Conservation (phyloP, 2,888 invertebrate species). For the Argynnis bischoffii region DNA sequence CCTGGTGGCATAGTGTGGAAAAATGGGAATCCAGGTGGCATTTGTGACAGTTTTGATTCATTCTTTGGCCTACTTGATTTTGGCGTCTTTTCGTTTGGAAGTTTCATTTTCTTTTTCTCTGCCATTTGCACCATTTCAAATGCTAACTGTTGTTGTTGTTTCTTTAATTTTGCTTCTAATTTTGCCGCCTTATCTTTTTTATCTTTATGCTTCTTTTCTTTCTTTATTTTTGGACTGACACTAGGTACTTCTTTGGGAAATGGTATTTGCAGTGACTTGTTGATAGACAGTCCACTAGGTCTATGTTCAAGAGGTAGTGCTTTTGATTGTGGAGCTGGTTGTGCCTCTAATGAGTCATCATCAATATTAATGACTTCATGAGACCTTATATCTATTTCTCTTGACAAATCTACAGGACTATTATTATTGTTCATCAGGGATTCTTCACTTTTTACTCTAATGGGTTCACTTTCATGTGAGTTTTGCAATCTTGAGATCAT, state of each 20-base stretch:
- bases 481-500: constrained; percentile 76
- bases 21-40: constrained; percentile 74
- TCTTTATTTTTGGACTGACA: constrained; percentile 82
- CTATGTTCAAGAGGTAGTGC: constrained; percentile 52
- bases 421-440: constrained; percentile 77
- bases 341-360: constrained; percentile 72
- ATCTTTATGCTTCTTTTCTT: constrained; percentile 81
- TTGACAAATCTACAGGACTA: constrained; percentile 77
- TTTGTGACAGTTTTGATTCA: constrained; percentile 64
- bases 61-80: constrained; percentile 72
- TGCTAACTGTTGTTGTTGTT: constrained; percentile 73
- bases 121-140: constrained; percentile 66
- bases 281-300: constrained; percentile 66
- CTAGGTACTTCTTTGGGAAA: constrained; percentile 80
- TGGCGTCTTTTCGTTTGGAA: constrained; percentile 59
- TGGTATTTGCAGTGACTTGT: constrained; percentile 71
- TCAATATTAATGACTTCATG: constrained; percentile 78
- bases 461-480: constrained; percentile 58
- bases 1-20: constrained; percentile 74
- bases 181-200: constrained; percentile 77
- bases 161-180: constrained; percentile 74
- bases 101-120: constrained; percentile 67
- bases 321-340: constrained; percentile 54
- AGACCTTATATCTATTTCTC: constrained; percentile 75
- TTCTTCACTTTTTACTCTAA: constrained; percentile 65